Base-by-base conservation (phyloP, 53 echinoderm and acorn worm genomes). In the Temnopleurus reevesii region DNA sequence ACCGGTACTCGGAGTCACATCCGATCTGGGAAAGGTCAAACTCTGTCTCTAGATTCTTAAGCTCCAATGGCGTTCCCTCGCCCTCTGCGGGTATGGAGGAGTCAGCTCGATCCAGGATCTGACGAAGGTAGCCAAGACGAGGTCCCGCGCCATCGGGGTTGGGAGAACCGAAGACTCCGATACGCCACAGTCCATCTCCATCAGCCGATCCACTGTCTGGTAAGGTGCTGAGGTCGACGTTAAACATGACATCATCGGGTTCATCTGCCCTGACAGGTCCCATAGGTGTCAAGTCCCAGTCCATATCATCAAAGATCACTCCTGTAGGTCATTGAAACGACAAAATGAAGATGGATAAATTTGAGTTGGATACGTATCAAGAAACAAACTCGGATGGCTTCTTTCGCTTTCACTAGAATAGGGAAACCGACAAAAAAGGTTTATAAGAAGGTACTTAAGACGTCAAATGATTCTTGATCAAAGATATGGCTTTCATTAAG, bases 131-230 rank as follows among this genome's bases (percentile, higher is more conserved):
- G 45, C 92, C 92, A 23, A 91, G 60, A 46, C 95, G 93, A 5
- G 91, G 81, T 15, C 94, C 92, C 17, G 59, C 83, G 9, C 97
- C 97, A 55, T 93, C 86, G 0, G 83, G 44, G 29, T 89, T 95
- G 38, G 89, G 46, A 54, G 71, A 93, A 91, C 46, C 97, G 90
- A 97, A 96, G 91, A 94, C 91, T 31, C 97, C 97, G 4, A 95
- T 90, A 18, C 95, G 89, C 97, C 97, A 97, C 71, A 97, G 81
- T 24, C 92, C 89, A 87, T 86, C 89, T 12, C 97, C 95, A 34
- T 81, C 35, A 30, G 92, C 94, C 26, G 92, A 53, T 24, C 86
- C 86, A 58, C 86, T 86, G 25, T 86, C 59, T 41, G 87, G 91
- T 49, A 89, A 71, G 25, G 93, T 91, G 51, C 47, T 57, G 2